A percentile compares a stretch with the other conserved stretches of the same genome.
phyloP scores from a whole-genome alignment of 2,113 vertebrate species.

The Phalacrocorax brasilianus region DNA sequence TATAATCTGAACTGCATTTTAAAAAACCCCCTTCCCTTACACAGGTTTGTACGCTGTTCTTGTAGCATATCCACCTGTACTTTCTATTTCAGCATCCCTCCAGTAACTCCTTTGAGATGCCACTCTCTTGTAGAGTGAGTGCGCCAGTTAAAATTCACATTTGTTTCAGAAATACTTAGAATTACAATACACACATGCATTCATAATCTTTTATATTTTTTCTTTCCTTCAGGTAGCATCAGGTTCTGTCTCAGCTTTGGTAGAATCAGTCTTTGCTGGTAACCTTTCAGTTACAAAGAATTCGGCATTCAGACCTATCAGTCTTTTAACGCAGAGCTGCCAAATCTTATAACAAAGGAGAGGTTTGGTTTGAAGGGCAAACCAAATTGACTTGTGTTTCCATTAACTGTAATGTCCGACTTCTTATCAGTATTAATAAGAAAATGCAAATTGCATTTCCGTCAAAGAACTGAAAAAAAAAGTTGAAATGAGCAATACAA shows the following conservation, averaged over 20 bases:
- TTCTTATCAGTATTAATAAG: slow-evolving; percentile 61
- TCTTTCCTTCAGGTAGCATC: neutral
- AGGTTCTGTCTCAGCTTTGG: neutral
- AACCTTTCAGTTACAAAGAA: slow-evolving; percentile 48
- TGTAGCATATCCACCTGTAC: neutral
- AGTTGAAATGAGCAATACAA: slow-evolving; percentile 1
- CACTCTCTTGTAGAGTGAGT: neutral
- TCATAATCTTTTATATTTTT: neutral
- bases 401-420: slow-evolving; percentile 19
- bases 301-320: slow-evolving; percentile 48
- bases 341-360: slow-evolving; percentile 19
- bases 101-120: neutral
- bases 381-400: slow-evolving; percentile 59
- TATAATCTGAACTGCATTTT: neutral
- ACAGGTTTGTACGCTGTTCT: neutral
- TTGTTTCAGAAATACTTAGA: neutral
- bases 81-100: neutral
- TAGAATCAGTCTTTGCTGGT: slow-evolving; percentile 13
- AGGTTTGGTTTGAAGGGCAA: slow-evolving; percentile 60
- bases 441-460: slow-evolving; percentile 55
- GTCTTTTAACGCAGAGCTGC: slow-evolving; percentile 32
- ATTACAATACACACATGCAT: neutral
- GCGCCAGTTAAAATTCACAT: neutral
- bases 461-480: slow-evolving; percentile 42
- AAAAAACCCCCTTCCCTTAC: neutral